Conservation (phyloP, 2,888 invertebrate species). For the Urechis unicinctus region DNA sequence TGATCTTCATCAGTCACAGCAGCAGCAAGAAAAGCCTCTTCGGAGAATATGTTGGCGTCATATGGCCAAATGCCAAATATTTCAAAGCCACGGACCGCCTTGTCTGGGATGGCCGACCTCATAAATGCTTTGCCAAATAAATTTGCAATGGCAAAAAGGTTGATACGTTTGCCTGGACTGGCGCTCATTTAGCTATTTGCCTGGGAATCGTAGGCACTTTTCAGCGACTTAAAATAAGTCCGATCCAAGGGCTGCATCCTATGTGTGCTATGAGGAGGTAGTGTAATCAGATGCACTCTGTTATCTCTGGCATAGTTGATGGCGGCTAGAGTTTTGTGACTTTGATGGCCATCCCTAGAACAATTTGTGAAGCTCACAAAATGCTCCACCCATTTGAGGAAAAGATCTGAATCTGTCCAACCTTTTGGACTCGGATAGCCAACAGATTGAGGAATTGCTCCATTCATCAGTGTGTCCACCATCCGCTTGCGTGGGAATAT, state of each 20-base stretch:
- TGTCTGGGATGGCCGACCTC: conserved; percentile 16
- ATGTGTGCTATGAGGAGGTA: conserved; percentile 43
- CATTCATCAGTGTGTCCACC: too few relatives aligned
- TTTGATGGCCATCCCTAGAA: too few relatives aligned
- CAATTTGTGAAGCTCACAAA: too few relatives aligned
- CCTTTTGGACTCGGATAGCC: too few relatives aligned
- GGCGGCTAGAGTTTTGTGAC: too few relatives aligned
- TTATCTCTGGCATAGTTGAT: too few relatives aligned
- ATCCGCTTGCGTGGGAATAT: too few relatives aligned
- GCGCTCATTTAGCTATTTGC: conserved; percentile 22
- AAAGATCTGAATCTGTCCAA: too few relatives aligned
- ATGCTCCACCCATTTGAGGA: too few relatives aligned
- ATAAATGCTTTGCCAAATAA: conserved; percentile 21
- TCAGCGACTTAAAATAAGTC: conserved; percentile 25
- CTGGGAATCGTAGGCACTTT: conserved; percentile 17
- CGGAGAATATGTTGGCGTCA: conserved; percentile 14
- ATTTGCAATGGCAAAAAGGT: conserved; percentile 16
- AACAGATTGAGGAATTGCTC: too few relatives aligned
- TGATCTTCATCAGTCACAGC: too few relatives aligned
- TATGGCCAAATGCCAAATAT: conserved; percentile 17
- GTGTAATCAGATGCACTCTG: conserved; percentile 34
- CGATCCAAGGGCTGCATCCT: conserved; percentile 27
- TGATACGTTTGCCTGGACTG: conserved; percentile 18
- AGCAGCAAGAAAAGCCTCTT: conserved; percentile 14
- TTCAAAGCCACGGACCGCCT: conserved; percentile 16